Evolutionary conservation across 2,797 vertebrate species (phyloP).

Genomic region (Chaetophractus vellerosus): DNA sequence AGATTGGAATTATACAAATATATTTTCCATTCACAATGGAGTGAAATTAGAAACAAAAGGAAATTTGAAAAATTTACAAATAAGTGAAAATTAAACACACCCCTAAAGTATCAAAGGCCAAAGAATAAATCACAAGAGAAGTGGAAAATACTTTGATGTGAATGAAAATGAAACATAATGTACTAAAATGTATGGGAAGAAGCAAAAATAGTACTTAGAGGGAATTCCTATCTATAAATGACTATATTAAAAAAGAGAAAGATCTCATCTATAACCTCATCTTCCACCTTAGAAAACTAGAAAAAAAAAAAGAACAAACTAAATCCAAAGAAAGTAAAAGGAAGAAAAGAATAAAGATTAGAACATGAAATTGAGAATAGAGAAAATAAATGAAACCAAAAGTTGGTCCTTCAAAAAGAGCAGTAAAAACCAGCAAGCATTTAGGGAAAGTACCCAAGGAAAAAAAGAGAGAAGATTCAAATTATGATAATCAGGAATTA

Average conservation of each 20-base stretch:
- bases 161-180: background rate
- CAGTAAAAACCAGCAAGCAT: background rate
- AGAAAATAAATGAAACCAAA: background rate
- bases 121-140: background rate
- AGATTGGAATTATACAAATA: background rate
- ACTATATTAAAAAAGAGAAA: background rate
- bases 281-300: background rate
- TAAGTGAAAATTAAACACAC: background rate
- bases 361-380: background rate
- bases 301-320: background rate
- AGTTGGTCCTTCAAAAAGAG: background rate
- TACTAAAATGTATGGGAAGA: background rate
- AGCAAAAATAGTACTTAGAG: background rate
- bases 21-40: background rate
- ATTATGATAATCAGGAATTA: background rate
- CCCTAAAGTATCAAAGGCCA: background rate
- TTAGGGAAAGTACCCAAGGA: background rate
- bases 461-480: too few relatives aligned
- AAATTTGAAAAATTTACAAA: background rate
- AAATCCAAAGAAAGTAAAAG: background rate
- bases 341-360: background rate
- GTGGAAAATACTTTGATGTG: background rate
- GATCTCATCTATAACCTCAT: background rate
- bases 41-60: background rate
- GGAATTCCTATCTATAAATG: background rate